phyloP scores from a whole-genome alignment of 2,797 vertebrate species.

The Phoeniculus purpureus region DNA sequence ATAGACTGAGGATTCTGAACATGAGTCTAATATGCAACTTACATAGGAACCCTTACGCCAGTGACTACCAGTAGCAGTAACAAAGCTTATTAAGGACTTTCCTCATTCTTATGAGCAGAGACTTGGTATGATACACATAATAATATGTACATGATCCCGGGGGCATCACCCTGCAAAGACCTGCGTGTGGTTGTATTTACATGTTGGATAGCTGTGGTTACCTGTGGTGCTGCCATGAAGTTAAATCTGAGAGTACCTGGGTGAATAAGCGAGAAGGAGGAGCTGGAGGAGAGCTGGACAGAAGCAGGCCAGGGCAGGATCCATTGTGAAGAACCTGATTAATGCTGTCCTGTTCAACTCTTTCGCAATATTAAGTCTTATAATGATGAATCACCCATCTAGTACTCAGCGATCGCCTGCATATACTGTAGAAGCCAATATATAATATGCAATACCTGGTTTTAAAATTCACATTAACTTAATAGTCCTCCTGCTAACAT shows the following conservation, averaged over 20 bases:
- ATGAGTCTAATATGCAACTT: neutral
- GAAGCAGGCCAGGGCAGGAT: constrained; percentile 14
- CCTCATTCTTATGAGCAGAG: neutral
- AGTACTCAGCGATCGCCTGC: neutral
- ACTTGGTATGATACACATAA: neutral
- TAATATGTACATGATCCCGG: neutral
- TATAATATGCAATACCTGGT: neutral
- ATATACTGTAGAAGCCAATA: neutral
- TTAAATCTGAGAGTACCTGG: neutral
- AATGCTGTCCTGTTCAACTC: constrained; percentile 16
- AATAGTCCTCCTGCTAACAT: neutral
- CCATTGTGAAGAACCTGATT: neutral
- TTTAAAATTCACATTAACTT: constrained; percentile 21
- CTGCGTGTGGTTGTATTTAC: neutral
- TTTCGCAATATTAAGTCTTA: neutral
- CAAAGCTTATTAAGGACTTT: neutral
- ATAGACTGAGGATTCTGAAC: neutral
- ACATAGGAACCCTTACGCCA: neutral
- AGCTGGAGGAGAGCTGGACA: neutral
- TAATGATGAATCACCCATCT: neutral
- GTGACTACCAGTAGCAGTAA: neutral
- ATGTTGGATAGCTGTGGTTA: neutral
- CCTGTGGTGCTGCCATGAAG: neutral
- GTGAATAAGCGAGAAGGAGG: neutral
- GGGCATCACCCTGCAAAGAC: neutral